Percentiles rank a stretch among this genome's conserved stretches.
Conservation (phyloP, 2,888 invertebrate species). For the Watsonalla cultraria region DNA sequence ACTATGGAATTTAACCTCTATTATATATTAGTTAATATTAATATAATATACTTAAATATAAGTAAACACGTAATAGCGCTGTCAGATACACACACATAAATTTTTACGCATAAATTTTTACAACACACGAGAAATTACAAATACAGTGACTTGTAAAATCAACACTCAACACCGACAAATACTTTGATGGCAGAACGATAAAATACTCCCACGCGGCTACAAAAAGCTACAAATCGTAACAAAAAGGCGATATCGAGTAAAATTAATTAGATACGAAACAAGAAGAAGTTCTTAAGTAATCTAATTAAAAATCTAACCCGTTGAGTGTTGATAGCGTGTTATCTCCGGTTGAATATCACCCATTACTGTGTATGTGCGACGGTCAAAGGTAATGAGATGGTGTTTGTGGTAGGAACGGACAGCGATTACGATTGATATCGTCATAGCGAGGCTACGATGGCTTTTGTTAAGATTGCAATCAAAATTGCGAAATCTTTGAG, state of each 20-base stretch:
- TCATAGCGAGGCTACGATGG: neutral
- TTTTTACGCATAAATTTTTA: too few relatives aligned
- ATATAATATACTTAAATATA: neutral
- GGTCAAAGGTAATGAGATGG: constrained; percentile 48
- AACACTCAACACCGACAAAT: neutral
- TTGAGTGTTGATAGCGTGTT: constrained; percentile 45
- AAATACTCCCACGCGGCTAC: neutral
- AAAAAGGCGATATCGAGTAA: constrained; percentile 1
- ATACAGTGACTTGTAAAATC: neutral
- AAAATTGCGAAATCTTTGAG: too few relatives aligned
- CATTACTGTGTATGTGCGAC: constrained; percentile 43
- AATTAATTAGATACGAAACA: constrained; percentile 17
- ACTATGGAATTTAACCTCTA: too few relatives aligned
- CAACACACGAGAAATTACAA: too few relatives aligned
- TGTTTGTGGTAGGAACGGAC: constrained; percentile 25
- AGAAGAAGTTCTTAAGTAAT: constrained; percentile 34
- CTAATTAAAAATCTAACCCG: constrained; percentile 56
- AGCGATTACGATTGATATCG: constrained; percentile 6
- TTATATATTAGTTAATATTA: too few relatives aligned
- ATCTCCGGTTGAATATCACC: constrained; percentile 51
- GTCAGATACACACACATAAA: neutral
- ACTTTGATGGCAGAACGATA: neutral
- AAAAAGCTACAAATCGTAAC: neutral
- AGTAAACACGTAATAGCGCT: neutral
- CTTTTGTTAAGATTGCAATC: neutral